Percentiles rank a stretch among this genome's conserved stretches.
Evolutionary conservation across 2,113 vertebrate species (phyloP).

Genomic region (Centrocercus urophasianus): DNA sequence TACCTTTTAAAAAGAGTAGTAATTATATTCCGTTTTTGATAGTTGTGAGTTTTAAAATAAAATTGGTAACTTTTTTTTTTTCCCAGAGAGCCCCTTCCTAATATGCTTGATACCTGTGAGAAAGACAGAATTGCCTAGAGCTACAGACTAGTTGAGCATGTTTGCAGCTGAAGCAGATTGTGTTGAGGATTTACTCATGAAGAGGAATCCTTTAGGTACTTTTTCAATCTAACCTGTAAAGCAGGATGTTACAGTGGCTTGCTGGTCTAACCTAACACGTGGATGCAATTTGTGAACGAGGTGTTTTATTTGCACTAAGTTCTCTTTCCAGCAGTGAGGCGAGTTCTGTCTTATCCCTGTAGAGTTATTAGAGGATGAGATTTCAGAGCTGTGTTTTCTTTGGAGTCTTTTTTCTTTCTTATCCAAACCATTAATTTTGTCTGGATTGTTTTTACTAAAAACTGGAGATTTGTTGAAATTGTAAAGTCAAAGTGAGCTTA

Average conservation of each 20-base stretch:
- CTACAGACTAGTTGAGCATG: conserved; percentile 10
- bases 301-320: neutral
- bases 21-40: neutral
- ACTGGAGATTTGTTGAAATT: neutral
- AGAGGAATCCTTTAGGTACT: conserved; percentile 40
- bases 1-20: conserved; percentile 34
- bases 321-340: neutral
- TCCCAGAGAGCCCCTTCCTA: neutral
- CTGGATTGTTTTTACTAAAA: neutral
- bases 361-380: neutral
- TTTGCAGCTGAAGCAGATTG: conserved; percentile 32
- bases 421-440: conserved; percentile 6
- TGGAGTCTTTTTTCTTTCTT: neutral
- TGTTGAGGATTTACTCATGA: conserved; percentile 14
- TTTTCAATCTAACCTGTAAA: conserved; percentile 18
- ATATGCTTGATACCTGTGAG: conserved; percentile 42
- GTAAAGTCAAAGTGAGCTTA: conserved; percentile 24
- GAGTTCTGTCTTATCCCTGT: neutral
- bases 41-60: neutral
- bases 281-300: conserved; percentile 10
- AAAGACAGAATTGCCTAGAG: conserved; percentile 27
- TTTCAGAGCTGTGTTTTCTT: neutral
- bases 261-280: conserved; percentile 40
- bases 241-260: conserved; percentile 37
- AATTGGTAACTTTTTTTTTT: neutral